phyloP scores from a whole-genome alignment of 2,113 vertebrate genomes.

The Eolophus roseicapilla region DNA sequence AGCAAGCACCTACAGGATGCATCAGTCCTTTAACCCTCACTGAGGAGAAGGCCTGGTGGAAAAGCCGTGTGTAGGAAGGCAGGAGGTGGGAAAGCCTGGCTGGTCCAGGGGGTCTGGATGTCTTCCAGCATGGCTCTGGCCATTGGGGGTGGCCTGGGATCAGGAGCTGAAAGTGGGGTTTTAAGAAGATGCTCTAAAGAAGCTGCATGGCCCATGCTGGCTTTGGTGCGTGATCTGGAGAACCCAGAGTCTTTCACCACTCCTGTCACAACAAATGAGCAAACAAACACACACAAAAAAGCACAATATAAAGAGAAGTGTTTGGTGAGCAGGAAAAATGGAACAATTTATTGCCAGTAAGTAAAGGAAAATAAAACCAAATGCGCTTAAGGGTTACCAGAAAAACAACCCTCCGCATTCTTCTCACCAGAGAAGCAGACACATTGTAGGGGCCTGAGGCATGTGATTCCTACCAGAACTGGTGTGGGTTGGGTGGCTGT shows the following conservation, averaged over 20 bases:
- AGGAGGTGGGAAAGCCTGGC: not conserved
- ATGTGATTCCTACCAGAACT: not conserved
- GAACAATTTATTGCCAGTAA: constrained; percentile 7
- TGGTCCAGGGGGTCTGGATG: accelerated
- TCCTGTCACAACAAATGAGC: not conserved
- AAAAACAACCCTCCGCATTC: not conserved
- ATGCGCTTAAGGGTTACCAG: not conserved
- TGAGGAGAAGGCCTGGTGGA: not conserved
- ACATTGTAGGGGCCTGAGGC: not conserved
- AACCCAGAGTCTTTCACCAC: not conserved
- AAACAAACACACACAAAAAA: not conserved
- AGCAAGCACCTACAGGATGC: accelerated
- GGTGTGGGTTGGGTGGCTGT: not conserved
- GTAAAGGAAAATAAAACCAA: constrained; percentile 8
- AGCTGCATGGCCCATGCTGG: accelerated
- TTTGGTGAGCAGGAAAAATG: not conserved
- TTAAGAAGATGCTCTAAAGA: not conserved
- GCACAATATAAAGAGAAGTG: not conserved
- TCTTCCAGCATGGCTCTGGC: not conserved
- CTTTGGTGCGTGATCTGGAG: not conserved
- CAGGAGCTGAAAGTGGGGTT: not conserved
- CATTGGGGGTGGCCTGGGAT: not conserved
- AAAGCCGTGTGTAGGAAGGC: not conserved
- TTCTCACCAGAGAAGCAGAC: not conserved
- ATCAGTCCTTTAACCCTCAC: not conserved